Evolutionary conservation across 2,113 vertebrate genomes (phyloP).

Genomic region (Xiphophorus maculatus): DNA sequence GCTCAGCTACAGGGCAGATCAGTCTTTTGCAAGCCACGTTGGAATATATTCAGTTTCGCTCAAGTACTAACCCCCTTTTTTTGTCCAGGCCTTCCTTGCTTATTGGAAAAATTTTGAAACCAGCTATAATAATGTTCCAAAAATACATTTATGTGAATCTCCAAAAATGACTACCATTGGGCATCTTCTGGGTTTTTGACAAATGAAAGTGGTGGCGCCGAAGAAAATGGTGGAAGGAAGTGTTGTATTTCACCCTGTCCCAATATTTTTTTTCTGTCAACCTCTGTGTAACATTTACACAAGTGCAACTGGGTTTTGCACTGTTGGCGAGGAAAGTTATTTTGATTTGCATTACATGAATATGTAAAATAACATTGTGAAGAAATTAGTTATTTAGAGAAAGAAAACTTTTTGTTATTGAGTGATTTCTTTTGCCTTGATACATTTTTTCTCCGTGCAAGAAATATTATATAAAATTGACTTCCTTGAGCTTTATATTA

Average conservation of each 20-base stretch:
- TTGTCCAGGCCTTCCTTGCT: conserved; percentile 40
- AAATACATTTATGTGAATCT: conserved; percentile 70
- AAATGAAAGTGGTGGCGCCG: conserved; percentile 68
- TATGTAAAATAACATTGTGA: conserved; percentile 13
- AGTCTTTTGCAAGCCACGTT: conserved; percentile 52
- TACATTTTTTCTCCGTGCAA: too few relatives aligned
- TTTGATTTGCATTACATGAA: conserved; percentile 34
- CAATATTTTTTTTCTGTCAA: conserved; percentile 37
- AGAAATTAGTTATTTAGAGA: background rate
- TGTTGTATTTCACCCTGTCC: conserved; percentile 45
- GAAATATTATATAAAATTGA: too few relatives aligned
- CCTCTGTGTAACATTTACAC: conserved; percentile 39
- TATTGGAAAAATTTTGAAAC: conserved; percentile 68
- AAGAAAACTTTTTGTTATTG: background rate
- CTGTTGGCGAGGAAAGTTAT: conserved; percentile 33
- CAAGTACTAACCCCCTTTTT: conserved; percentile 58
- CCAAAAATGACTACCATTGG: conserved; percentile 55
- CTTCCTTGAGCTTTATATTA: too few relatives aligned
- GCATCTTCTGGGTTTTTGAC: conserved; percentile 68
- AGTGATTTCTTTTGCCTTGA: background rate
- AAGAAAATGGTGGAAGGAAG: conserved; percentile 64
- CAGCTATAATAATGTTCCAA: conserved; percentile 59
- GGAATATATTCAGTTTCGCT: conserved; percentile 55
- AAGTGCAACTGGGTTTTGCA: conserved; percentile 37
- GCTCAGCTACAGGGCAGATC: conserved; percentile 71